A percentile compares a stretch with the other conserved stretches of the same genome.
These are phyloP conservation scores for Temnothorax rugatulus DNA, from an alignment of 2,888 invertebrate genomes.

Conservation along the genomic window DNA sequence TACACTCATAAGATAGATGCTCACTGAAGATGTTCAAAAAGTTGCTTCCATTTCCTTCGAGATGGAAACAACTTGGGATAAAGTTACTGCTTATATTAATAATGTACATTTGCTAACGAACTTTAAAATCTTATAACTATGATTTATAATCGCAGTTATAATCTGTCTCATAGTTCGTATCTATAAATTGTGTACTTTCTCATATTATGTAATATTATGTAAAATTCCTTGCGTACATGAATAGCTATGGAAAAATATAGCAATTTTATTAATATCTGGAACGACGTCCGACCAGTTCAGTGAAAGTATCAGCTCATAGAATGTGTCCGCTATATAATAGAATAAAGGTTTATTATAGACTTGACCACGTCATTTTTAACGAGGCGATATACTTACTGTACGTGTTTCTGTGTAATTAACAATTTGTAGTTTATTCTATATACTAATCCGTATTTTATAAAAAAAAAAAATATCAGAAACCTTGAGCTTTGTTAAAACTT, in stretches of 20 bases:
- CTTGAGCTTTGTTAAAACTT: neutral
- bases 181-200: neutral
- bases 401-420: neutral
- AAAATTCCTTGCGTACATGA: constrained; percentile 1
- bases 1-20: constrained; percentile 29
- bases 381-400: constrained; percentile 3
- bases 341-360: constrained; percentile 37
- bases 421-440: neutral
- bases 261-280: constrained; percentile 45
- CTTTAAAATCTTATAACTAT: neutral
- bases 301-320: constrained; percentile 32
- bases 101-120: neutral
- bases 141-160: neutral
- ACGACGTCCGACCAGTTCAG: constrained; percentile 9
- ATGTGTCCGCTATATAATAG: constrained; percentile 18
- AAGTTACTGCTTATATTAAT: constrained; percentile 24
- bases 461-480: neutral
- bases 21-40: constrained; percentile 26
- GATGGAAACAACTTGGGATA: neutral
- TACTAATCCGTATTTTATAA: neutral
- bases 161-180: neutral
- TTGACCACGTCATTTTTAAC: constrained; percentile 25
- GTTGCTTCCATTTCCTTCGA: constrained; percentile 15
- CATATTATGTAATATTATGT: neutral
- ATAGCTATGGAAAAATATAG: neutral